Conservation (phyloP, 2,797 vertebrate species). For the Acanthornis magna region DNA sequence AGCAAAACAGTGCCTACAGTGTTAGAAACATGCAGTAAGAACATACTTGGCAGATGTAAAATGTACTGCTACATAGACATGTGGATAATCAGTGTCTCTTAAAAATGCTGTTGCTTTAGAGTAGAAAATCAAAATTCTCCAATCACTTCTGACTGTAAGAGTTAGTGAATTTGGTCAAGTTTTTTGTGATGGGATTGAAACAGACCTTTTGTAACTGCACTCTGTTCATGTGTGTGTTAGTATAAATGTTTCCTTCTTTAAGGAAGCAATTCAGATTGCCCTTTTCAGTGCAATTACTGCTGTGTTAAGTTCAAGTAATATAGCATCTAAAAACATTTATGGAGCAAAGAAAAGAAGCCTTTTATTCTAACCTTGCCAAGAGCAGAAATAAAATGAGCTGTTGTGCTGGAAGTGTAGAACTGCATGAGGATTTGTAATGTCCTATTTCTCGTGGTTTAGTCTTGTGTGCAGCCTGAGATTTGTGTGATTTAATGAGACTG, state of each 20-base stretch:
- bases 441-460: constrained; percentile 6
- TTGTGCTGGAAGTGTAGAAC: constrained; percentile 44
- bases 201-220: constrained; percentile 41
- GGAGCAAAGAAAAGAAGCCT: constrained; percentile 57
- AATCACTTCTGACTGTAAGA: background rate
- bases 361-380: constrained; percentile 69
- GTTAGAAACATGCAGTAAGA: background rate
- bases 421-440: constrained; percentile 24
- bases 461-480: constrained; percentile 30
- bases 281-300: constrained; percentile 61
- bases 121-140: background rate
- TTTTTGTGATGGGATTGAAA: constrained; percentile 39
- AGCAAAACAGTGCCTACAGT: background rate
- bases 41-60: background rate
- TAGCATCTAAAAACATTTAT: constrained; percentile 65
- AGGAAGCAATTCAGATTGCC: constrained; percentile 61
- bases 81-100: background rate
- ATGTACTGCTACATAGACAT: background rate
- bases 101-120: background rate
- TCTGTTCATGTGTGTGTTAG: constrained; percentile 4
- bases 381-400: constrained; percentile 72
- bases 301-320: constrained; percentile 65
- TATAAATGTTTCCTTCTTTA: constrained; percentile 64
- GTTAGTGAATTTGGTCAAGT: constrained; percentile 32
- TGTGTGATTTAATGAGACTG: constrained; percentile 53